phyloP scores from a whole-genome alignment of 2,113 vertebrate species.

The Lampris megalopsis region DNA sequence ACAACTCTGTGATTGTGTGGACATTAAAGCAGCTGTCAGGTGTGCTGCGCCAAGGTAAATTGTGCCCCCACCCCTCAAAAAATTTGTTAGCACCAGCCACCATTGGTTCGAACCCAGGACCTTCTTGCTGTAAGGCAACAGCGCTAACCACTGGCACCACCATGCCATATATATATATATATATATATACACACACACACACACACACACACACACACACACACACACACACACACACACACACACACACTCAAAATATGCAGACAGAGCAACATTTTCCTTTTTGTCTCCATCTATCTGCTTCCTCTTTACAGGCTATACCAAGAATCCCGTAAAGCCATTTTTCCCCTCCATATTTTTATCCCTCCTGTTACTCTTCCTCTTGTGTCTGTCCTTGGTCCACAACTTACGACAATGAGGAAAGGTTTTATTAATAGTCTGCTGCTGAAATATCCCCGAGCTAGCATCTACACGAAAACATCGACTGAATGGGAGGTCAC shows the following conservation, averaged over 20 bases:
- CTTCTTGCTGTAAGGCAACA: no score
- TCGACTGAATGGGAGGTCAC: neutral
- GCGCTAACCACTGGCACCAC: no score
- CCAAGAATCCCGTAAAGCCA: neutral
- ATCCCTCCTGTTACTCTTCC: neutral
- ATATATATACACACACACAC: constrained; percentile 12
- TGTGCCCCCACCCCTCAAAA: no score
- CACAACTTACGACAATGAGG: constrained; percentile 18
- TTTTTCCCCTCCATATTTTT: constrained; percentile 15
- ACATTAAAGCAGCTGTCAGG: no score
- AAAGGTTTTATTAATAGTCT: constrained; percentile 3
- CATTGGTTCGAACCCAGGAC: no score
- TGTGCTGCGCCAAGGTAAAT: no score
- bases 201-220: constrained; percentile 9
- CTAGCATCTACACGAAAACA: constrained; percentile 8
- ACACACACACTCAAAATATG: constrained; percentile 31
- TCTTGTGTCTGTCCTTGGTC: constrained; percentile 30
- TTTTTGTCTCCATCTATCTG: neutral
- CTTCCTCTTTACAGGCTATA: constrained; percentile 34
- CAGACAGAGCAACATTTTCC: constrained; percentile 29
- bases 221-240: constrained; percentile 9
- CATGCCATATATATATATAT: no score
- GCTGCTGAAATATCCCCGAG: constrained; percentile 26
- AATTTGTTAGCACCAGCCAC: no score
- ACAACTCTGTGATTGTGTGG: no score